These are phyloP conservation scores for Drosophila persimilis DNA, from an alignment of 1,140 invertebrate genomes.

Conservation along the genomic window DNA sequence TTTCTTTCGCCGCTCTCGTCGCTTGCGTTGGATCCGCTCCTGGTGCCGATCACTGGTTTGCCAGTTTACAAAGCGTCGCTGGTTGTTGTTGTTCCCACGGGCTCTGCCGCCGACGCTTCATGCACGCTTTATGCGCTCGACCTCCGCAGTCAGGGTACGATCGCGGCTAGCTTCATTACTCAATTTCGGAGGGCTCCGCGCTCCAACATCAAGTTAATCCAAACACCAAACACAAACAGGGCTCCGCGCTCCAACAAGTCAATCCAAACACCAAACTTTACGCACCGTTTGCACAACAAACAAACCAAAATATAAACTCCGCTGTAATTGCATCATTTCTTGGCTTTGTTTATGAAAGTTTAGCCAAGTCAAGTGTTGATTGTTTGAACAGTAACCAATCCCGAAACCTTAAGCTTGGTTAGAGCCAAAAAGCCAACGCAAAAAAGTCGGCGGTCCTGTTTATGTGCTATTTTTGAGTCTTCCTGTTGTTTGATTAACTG, in stretches of 20 bases:
- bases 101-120: constrained; percentile 37
- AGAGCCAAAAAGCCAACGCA: background rate
- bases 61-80: constrained; percentile 42
- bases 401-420: too few relatives aligned
- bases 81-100: constrained; percentile 47
- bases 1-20: background rate
- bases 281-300: constrained; percentile 1
- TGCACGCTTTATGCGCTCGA: constrained; percentile 51
- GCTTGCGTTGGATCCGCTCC: constrained; percentile 15
- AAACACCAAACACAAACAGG: constrained; percentile 11
- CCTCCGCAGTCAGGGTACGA: constrained; percentile 64
- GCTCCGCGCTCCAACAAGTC: constrained; percentile 21
- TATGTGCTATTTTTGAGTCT: background rate
- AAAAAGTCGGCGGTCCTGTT: constrained; percentile 4
- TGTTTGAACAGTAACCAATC: too few relatives aligned
- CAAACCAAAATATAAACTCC: constrained; percentile 5
- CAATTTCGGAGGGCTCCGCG: constrained; percentile 34
- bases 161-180: constrained; percentile 69
- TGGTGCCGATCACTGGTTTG: constrained; percentile 35
- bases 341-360: too few relatives aligned
- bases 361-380: too few relatives aligned
- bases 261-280: constrained; percentile 11
- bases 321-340: too few relatives aligned
- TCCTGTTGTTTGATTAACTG: background rate
- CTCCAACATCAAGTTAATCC: background rate